Evolutionary conservation across 1,140 invertebrate genomes (phyloP).

Genomic region (Diorhabda carinulata): DNA sequence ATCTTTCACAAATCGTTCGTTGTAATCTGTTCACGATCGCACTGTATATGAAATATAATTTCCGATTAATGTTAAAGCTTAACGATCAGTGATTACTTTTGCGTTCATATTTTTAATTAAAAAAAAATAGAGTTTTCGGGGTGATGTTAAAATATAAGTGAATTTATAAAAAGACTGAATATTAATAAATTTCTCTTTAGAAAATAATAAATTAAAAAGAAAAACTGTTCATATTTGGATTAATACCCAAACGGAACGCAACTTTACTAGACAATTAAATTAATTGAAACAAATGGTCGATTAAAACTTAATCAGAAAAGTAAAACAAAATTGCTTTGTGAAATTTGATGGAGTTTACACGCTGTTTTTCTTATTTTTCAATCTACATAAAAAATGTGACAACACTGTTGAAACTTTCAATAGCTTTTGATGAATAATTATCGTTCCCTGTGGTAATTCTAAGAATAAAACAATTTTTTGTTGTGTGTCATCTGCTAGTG

Average conservation of each 20-base stretch:
- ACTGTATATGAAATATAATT: too few species aligned
- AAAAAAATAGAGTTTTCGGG: background rate
- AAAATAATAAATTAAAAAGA: slow-evolving; percentile 6
- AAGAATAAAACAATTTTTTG: too few species aligned
- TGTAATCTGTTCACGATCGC: too few species aligned
- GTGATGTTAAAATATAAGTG: slow-evolving; percentile 23
- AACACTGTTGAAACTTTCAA: too few species aligned
- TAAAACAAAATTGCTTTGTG: slow-evolving; percentile 3
- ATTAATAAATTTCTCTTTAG: slow-evolving; percentile 29
- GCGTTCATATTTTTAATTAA: background rate
- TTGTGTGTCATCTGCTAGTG: too few species aligned
- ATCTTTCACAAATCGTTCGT: too few species aligned
- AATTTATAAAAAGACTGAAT: slow-evolving; percentile 36
- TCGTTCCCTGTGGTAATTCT: too few species aligned
- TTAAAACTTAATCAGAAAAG: slow-evolving; percentile 41
- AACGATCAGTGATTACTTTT: background rate
- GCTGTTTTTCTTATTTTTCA: too few species aligned
- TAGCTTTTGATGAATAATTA: too few species aligned
- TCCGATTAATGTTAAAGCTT: background rate
- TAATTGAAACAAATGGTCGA: slow-evolving; percentile 43
- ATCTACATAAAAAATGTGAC: too few species aligned
- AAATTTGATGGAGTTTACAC: slow-evolving; percentile 14
- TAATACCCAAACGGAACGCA: slow-evolving; percentile 18
- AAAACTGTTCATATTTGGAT: slow-evolving; percentile 21
- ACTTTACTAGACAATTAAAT: slow-evolving; percentile 42